Base-by-base conservation (phyloP, 2,113 vertebrate species). In the Macrotus californicus region DNA sequence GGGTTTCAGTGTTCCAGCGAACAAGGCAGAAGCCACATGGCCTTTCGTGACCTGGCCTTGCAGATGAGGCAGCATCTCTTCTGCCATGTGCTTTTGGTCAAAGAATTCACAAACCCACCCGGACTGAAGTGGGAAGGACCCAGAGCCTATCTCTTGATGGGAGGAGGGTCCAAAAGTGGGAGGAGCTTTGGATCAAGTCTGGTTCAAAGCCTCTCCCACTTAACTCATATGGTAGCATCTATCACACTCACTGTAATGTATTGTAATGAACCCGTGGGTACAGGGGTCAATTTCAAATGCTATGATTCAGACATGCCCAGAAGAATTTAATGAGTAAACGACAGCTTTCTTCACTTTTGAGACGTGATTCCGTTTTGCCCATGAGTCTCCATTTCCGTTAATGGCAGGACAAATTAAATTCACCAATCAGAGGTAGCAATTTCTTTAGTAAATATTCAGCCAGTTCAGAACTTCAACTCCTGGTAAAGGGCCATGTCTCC, bases 351-450 rank as follows among this genome's bases (percentile, higher is more conserved):
- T 83, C 61, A 31, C 73, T 77, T 73, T 48, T 39, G 56, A 29
- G 4, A 67, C n/a, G 15, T 61, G 54, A 48, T 79, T 92, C 85
- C 59, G 41, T 81, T 80, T 72, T 79, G 19, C 56, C 48, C 76
- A 31, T 10, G 54, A 77, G 56, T 87, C 48, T 77, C 66, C 7
- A 9, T 84, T 79, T 96, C 48, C 46, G 80, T 70, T 46, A 72
- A 48, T 48, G 64, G 16, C 70, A 93, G 52, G 24, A 79, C 91
- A 76, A 72, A 61, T 48, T 52, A 61, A 36, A 77, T 89, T 83
- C 46, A 6, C 52, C 69, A 29, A 41, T 66, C 21, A 93, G 18
- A 52, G 73, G 21, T 21, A 77, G 59, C 2, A 36, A 31, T 43
- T 66, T 77, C 86, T 46, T 89, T 13, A 52, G 85, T 24, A 87